phyloP scores from a whole-genome alignment of 2,113 vertebrate species.

The Dipodomys stephensi region DNA sequence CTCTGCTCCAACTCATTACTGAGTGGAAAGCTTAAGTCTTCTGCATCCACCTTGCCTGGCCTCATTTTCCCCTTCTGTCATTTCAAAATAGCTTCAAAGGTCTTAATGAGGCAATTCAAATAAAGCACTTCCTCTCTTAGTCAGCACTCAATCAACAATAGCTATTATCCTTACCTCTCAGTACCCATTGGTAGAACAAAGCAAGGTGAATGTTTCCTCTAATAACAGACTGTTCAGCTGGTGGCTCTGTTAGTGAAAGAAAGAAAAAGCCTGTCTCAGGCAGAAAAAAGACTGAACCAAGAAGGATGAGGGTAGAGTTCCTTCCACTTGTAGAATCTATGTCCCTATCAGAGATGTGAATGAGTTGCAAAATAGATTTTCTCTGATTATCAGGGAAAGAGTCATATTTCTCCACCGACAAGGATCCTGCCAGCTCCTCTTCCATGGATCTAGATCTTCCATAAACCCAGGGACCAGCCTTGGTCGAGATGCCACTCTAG shows the following conservation, averaged over 20 bases:
- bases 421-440: not conserved
- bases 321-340: not conserved
- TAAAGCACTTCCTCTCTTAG: not conserved
- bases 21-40: not conserved
- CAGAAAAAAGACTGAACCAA: not conserved
- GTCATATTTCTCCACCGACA: not conserved
- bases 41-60: not conserved
- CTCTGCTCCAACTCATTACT: not conserved
- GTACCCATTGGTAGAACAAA: not conserved
- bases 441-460: not conserved
- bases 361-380: not conserved
- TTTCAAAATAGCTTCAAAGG: slow-evolving; percentile 30
- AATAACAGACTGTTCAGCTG: not conserved
- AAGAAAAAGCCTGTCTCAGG: not conserved
- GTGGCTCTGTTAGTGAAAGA: not conserved
- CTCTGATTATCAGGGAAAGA: not conserved
- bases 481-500: not conserved
- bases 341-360: not conserved
- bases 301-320: not conserved
- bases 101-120: slow-evolving; percentile 24
- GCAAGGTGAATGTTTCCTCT: not conserved
- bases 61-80: slow-evolving; percentile 17
- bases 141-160: not conserved
- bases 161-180: not conserved
- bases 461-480: not conserved